Evolutionary conservation across 2,797 vertebrate genomes (phyloP).

Genomic region (Lutjanus argentimaculatus): DNA sequence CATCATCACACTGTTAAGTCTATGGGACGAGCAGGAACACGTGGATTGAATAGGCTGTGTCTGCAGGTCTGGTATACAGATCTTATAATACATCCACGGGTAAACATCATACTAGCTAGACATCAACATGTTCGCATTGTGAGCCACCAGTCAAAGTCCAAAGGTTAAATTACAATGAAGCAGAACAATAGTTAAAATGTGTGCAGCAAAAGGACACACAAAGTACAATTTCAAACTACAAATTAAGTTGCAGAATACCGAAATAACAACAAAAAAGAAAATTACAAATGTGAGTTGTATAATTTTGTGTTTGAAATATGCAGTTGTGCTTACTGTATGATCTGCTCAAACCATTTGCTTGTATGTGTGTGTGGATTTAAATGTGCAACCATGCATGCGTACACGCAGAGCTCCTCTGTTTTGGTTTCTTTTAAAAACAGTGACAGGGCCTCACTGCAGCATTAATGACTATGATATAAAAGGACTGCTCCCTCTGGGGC

Average conservation of each 20-base stretch:
- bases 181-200: background rate
- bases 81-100: no score
- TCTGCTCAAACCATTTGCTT: slow-evolving; percentile 7
- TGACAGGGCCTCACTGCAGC: slow-evolving; percentile 57
- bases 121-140: background rate
- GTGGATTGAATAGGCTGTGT: no score
- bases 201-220: background rate
- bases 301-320: slow-evolving; percentile 30
- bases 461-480: slow-evolving; percentile 78
- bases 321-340: slow-evolving; percentile 18
- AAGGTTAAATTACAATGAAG: background rate
- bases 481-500: slow-evolving; percentile 66
- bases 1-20: no score
- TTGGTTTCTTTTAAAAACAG: slow-evolving; percentile 62
- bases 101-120: background rate
- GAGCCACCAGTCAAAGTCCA: background rate
- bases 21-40: no score
- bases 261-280: slow-evolving; percentile 29
- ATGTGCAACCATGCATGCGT: slow-evolving; percentile 22
- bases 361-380: slow-evolving; percentile 29
- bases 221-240: slow-evolving; percentile 4
- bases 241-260: slow-evolving; percentile 15
- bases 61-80: no score
- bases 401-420: slow-evolving; percentile 51
- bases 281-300: slow-evolving; percentile 15